These are phyloP conservation scores for Deilephila porcellus DNA, from an alignment of 2,888 invertebrate genomes.

Conservation along the genomic window DNA sequence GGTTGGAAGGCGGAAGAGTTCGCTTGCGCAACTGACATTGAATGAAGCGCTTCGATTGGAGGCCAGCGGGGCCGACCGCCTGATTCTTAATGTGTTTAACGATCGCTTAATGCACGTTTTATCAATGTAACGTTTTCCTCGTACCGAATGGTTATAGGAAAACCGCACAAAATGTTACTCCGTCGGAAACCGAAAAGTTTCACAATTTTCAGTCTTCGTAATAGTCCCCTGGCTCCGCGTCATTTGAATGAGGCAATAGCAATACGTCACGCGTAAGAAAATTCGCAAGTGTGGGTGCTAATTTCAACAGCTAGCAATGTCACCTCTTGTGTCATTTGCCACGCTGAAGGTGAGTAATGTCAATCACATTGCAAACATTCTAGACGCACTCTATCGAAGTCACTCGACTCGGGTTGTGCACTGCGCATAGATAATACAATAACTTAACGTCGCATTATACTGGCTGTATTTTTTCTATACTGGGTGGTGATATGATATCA, in stretches of 20 bases:
- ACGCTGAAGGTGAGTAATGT: conserved; percentile 57
- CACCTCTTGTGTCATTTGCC: conserved; percentile 61
- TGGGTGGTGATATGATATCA: too few species aligned
- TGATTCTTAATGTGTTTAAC: conserved; percentile 65
- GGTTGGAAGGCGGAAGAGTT: conserved; percentile 79
- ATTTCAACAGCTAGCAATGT: conserved; percentile 64
- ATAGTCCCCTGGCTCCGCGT: background rate
- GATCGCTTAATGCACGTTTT: conserved; percentile 37
- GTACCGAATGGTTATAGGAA: conserved; percentile 52
- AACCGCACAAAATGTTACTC: conserved; percentile 46
- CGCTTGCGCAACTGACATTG: conserved; percentile 84
- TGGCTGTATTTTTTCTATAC: background rate
- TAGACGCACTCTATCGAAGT: conserved; percentile 18
- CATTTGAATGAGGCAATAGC: conserved; percentile 46
- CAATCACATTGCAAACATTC: conserved; percentile 47
- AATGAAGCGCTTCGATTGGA: conserved; percentile 73
- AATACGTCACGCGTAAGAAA: conserved; percentile 49
- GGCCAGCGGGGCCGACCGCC: conserved; percentile 67
- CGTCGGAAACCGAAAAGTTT: background rate
- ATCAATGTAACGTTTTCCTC: conserved; percentile 51
- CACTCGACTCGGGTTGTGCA: background rate
- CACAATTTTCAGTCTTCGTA: background rate
- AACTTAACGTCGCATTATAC: background rate
- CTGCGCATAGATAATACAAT: background rate
- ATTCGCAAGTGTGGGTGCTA: conserved; percentile 60